Evolutionary conservation across 1,140 invertebrate species (phyloP).

Genomic region (Phthorimaea operculella): DNA sequence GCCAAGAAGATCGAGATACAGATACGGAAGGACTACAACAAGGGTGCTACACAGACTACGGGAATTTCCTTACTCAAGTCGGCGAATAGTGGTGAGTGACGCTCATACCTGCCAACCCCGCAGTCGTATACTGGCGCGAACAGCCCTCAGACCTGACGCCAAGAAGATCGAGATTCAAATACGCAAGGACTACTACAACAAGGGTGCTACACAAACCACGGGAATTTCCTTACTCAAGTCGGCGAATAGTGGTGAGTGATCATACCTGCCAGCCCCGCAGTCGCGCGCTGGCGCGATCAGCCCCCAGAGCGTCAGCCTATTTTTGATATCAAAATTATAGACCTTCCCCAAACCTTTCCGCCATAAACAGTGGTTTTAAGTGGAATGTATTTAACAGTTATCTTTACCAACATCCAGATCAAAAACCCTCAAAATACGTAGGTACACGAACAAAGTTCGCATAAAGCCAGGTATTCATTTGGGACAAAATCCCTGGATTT

Average conservation of each 20-base stretch:
- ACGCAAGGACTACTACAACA: constrained; percentile 48
- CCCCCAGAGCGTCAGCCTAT: neutral
- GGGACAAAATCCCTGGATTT: too few species aligned
- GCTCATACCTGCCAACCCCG: constrained; percentile 65
- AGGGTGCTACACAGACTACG: constrained; percentile 18
- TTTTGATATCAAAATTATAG: too few species aligned
- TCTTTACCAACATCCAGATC: too few species aligned
- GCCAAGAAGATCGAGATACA: constrained; percentile 48
- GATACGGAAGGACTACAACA: constrained; percentile 54
- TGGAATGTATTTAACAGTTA: too few species aligned
- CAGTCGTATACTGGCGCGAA: constrained; percentile 24
- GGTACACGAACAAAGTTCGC: too few species aligned
- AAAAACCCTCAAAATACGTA: too few species aligned
- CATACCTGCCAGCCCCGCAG: constrained; percentile 25
- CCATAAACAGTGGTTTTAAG: too few species aligned
- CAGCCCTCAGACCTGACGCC: constrained; percentile 21
- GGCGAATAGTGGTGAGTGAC: constrained; percentile 13
- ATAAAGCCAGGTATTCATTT: too few species aligned
- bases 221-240: too few species aligned
- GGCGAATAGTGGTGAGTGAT: too few species aligned
- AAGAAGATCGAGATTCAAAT: constrained; percentile 53
- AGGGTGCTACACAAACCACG: too few species aligned
- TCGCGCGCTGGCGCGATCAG: constrained; percentile 22
- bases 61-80: constrained; percentile 14
- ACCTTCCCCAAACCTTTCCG: too few species aligned